These are phyloP conservation scores for Ernsta delagoae DNA, from an alignment of 2,888 invertebrate species.

Conservation along the genomic window DNA sequence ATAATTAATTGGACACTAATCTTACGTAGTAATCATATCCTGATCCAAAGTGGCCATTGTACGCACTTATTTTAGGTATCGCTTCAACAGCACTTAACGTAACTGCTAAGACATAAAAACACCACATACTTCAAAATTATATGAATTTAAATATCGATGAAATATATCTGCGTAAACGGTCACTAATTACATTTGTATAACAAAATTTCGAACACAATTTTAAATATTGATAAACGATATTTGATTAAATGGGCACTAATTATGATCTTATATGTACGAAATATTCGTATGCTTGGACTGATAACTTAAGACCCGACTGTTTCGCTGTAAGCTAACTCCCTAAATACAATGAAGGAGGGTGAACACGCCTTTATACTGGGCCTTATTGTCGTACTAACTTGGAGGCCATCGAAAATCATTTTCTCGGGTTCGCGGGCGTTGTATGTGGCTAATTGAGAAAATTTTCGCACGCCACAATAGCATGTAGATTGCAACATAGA, in stretches of 20 bases:
- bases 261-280: no score
- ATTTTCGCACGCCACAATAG: constrained; percentile 74
- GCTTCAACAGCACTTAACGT: constrained; percentile 57
- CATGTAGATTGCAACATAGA: constrained; percentile 61
- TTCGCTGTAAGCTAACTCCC: constrained; percentile 57
- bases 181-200: no score
- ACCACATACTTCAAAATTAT: constrained; percentile 53
- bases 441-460: constrained; percentile 68
- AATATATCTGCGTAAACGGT: constrained; percentile 3
- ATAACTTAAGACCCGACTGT: constrained; percentile 54
- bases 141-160: background rate
- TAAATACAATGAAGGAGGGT: constrained; percentile 71
- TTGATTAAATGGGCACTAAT: no score
- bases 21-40: constrained; percentile 87
- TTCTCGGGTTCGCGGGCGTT: constrained; percentile 57
- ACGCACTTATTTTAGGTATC: constrained; percentile 56
- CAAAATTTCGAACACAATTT: no score
- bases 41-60: constrained; percentile 71
- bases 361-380: constrained; percentile 79
- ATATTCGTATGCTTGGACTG: constrained; percentile 9
- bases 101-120: constrained; percentile 50
- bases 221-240: no score
- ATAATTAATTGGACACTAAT: constrained; percentile 15
- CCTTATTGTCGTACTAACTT: constrained; percentile 76
- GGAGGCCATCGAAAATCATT: constrained; percentile 76